These are phyloP conservation scores for Varanus komodoensis DNA, from an alignment of 2,113 vertebrate genomes.

Conservation along the genomic window DNA sequence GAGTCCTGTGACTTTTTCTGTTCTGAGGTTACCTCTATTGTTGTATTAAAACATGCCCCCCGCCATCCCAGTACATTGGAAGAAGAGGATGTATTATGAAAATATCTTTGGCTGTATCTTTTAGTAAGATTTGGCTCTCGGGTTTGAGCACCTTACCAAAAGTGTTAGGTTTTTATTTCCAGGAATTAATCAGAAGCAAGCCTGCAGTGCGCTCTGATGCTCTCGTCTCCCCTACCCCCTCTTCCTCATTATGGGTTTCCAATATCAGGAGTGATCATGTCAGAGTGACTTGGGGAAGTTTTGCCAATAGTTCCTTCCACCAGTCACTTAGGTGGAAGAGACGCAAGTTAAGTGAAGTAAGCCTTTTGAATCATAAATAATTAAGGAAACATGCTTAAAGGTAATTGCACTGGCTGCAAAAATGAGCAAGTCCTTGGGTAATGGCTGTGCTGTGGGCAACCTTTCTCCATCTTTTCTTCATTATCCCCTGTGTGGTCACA, in stretches of 20 bases:
- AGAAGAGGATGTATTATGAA: neutral
- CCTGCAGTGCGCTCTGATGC: neutral
- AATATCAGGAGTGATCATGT: slow-evolving; percentile 14
- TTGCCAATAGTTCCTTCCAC: slow-evolving; percentile 15
- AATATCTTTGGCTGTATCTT: neutral
- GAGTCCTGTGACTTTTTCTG: neutral
- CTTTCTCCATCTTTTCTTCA: slow-evolving; percentile 8
- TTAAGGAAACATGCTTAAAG: slow-evolving; percentile 7
- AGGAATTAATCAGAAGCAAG: neutral
- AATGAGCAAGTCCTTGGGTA: neutral
- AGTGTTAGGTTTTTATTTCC: neutral
- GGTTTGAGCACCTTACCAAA: neutral
- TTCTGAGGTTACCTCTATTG: neutral
- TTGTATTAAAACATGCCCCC: neutral
- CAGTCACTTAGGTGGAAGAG: neutral
- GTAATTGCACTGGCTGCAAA: neutral
- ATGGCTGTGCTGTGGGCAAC: neutral
- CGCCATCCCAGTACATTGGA: neutral
- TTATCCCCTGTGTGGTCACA: accelerated
- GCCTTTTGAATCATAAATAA: slow-evolving; percentile 38
- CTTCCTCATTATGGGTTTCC: neutral
- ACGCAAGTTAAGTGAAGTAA: neutral
- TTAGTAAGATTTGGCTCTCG: neutral
- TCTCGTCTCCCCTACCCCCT: neutral
- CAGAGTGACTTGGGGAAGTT: neutral